Percentiles rank a stretch among this genome's conserved stretches.
phyloP scores from a whole-genome alignment of 2,888 invertebrate species.

The Pelosia muscerda region DNA sequence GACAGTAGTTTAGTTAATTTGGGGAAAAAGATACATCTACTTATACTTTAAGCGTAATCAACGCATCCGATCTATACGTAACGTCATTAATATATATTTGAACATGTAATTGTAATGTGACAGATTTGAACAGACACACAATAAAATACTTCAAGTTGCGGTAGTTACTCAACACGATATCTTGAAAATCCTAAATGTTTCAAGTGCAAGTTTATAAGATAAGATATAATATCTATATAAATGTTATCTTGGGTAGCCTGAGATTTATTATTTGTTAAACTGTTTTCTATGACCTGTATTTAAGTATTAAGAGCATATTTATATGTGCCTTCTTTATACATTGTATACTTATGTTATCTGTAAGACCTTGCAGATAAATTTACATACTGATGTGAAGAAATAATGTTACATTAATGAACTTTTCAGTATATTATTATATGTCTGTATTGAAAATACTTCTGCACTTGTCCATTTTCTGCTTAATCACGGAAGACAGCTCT shows the following conservation, averaged over 20 bases:
- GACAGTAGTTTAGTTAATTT: background rate
- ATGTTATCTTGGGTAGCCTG: background rate
- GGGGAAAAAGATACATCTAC: background rate
- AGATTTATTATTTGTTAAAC: slow-evolving; percentile 8
- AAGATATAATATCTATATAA: background rate
- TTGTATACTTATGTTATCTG: slow-evolving; percentile 4
- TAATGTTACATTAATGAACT: background rate
- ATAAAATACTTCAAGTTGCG: background rate
- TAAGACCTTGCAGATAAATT: background rate
- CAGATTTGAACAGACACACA: background rate
- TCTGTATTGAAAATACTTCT: background rate
- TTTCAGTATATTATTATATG: background rate
- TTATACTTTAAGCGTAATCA: background rate
- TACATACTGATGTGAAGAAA: background rate
- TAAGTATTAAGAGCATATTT: background rate
- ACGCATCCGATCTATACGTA: background rate
- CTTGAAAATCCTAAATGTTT: background rate
- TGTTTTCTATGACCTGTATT: slow-evolving; percentile 1
- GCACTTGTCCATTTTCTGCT: background rate
- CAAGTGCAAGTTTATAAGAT: background rate
- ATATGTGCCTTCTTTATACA: background rate
- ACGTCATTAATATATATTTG: background rate
- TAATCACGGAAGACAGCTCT: background rate
- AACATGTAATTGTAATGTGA: background rate
- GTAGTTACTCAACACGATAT: background rate